Evolutionary conservation across 2,888 invertebrate species (phyloP).

Genomic region (Neuroscelio doddi): DNA sequence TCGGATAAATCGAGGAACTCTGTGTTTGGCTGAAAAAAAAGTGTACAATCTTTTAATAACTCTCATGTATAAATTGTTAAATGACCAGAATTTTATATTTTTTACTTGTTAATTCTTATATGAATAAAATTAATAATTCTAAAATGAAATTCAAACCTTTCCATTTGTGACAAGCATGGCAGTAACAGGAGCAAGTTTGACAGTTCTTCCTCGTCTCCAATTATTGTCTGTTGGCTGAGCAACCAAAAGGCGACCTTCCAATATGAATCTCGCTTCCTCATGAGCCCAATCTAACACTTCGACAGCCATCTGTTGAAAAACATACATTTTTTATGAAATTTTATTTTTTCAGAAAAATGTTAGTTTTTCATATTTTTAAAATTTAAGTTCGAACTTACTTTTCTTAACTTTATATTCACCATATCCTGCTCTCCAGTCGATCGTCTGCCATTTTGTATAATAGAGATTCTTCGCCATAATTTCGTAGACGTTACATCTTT

Average conservation of each 20-base stretch:
- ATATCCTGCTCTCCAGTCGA: slow-evolving; percentile 89
- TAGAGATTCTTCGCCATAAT: slow-evolving; percentile 90
- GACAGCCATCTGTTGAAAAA: slow-evolving; percentile 81
- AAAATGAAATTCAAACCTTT: slow-evolving; percentile 77
- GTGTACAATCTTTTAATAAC: neutral
- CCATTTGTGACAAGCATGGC: slow-evolving; percentile 93
- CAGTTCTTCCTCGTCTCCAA: slow-evolving; percentile 91
- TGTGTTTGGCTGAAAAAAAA: slow-evolving; percentile 76
- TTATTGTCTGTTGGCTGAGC: slow-evolving; percentile 93
- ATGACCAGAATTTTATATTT: neutral
- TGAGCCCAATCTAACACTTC: slow-evolving; percentile 96
- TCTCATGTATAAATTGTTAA: neutral
- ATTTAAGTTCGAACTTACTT: slow-evolving; percentile 71
- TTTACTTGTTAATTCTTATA: neutral
- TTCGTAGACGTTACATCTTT: slow-evolving; percentile 92
- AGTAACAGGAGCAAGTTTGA: slow-evolving; percentile 90
- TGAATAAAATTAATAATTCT: neutral
- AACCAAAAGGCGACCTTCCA: slow-evolving; percentile 90
- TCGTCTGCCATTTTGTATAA: slow-evolving; percentile 80
- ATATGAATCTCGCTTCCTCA: slow-evolving; percentile 91
- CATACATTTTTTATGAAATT: neutral
- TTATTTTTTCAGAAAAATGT: neutral
- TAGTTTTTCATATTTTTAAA: slow-evolving; percentile 6
- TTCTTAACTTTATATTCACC: slow-evolving; percentile 90
- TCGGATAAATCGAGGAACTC: slow-evolving; percentile 79